Conservation (phyloP, 2,113 vertebrate species). For the Aphelocoma coerulescens region DNA sequence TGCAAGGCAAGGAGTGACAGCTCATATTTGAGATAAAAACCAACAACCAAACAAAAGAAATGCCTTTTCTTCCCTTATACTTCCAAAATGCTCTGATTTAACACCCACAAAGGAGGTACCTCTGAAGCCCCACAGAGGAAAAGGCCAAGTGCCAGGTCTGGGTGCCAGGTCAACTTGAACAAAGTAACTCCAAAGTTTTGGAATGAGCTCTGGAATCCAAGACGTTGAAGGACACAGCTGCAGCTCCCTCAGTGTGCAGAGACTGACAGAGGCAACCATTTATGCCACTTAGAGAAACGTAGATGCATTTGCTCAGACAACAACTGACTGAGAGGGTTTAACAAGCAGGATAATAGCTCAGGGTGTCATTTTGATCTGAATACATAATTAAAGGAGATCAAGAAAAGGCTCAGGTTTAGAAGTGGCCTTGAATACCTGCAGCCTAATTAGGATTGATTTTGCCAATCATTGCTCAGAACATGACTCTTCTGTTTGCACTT, state of each 20-base stretch:
- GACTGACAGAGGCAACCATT: neutral
- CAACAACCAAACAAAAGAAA: neutral
- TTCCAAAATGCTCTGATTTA: neutral
- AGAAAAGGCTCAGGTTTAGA: constrained; percentile 37
- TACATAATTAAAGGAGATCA: constrained; percentile 49
- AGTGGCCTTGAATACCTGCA: constrained; percentile 36
- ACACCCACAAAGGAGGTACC: neutral
- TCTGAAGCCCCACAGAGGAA: neutral
- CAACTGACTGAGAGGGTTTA: constrained; percentile 40
- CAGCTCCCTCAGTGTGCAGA: neutral
- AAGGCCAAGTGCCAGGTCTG: neutral
- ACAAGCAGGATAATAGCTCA: constrained; percentile 36
- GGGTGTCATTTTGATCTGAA: constrained; percentile 55
- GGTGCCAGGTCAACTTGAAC: neutral
- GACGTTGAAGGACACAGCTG: neutral
- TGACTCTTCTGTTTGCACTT: neutral
- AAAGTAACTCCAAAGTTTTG: neutral
- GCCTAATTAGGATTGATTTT: constrained; percentile 44
- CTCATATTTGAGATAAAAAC: neutral
- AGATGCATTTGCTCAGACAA: neutral
- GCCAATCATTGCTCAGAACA: neutral
- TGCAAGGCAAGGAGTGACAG: neutral
- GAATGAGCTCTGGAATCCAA: neutral
- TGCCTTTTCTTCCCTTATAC: rapidly evolving
- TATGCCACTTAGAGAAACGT: neutral